Conservation (phyloP, 2,888 invertebrate species). For the Melangyna quadrimaculata region DNA sequence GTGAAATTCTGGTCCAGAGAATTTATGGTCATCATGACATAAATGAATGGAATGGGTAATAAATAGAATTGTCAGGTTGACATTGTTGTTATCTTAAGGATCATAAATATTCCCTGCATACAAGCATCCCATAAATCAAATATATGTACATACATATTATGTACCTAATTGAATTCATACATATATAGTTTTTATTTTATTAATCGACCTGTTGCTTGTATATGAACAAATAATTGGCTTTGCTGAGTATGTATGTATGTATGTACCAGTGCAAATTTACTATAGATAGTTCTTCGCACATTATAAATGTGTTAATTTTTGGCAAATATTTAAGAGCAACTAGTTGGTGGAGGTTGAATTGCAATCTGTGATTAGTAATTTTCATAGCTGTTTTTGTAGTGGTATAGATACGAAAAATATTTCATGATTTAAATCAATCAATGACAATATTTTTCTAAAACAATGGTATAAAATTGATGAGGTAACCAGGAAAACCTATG, state of each 20-base stretch:
- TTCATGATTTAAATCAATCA: no score
- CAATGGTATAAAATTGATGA: no score
- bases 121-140: neutral
- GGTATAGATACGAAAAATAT: no score
- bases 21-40: conserved; percentile 17
- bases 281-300: neutral
- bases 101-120: conserved; percentile 15
- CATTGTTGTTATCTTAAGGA: conserved; percentile 35
- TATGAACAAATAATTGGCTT: neutral
- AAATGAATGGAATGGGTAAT: conserved; percentile 39
- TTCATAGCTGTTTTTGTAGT: no score
- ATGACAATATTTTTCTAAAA: no score
- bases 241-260: neutral
- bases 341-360: no score
- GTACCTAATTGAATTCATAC: conserved; percentile 9
- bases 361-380: no score
- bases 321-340: no score
- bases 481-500: no score
- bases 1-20: neutral
- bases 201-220: conserved; percentile 58
- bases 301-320: no score
- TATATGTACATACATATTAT: neutral
- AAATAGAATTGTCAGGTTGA: conserved; percentile 52
- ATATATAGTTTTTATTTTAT: conserved; percentile 48
- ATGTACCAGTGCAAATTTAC: neutral